Evolutionary conservation across 2,888 invertebrate genomes (phyloP), one percentile per base, ranked within the genome.

Genomic region (Auanema sp.): DNA sequence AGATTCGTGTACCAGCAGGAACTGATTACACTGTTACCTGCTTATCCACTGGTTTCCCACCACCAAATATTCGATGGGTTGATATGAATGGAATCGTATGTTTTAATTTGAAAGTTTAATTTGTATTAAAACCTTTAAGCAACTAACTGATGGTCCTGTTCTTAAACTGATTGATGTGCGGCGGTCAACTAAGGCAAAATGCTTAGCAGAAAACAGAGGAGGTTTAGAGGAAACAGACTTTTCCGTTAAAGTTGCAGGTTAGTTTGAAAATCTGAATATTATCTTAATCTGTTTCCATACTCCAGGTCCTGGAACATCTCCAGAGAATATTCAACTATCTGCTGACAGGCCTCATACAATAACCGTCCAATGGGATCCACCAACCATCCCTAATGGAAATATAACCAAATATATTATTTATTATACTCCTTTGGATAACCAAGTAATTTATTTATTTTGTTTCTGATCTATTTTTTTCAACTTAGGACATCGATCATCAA

Each of bases 371-470:
- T 83, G 79, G 72, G 79, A 83, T 49, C 71, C 78, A 4, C 83
- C 83, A 11, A 69, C 68, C 8, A 76, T 80, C 60, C 74, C 83
- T 0, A 83, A 83, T 59, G 83, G 83, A 58, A 73, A 79, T 53
- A 79, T 83, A 58, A 76, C 72, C 16, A 77, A 80, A 43, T 83
- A 83, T 65, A 80, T 83, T 51, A 69, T 83, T 52, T 83, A 83
- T 62, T 82, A 82, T 71, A 81, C 79, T 40, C 79, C 80, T 12
- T 63, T 82, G 18, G 82, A 83, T 56, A 79, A 82, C 47, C 82
- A 82, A 68, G 77, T 76, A 43, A 3, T 21, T 55, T 16, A 47
- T 43, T 14, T 23, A 40, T 12, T 23, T 58, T n/a, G 14, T 12
- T 60, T 12, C 1, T 5, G 16, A 58, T 58, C 0, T 11, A 16